phyloP scores from a whole-genome alignment of 2,797 vertebrate genomes.

The Steatocranus sp. region DNA sequence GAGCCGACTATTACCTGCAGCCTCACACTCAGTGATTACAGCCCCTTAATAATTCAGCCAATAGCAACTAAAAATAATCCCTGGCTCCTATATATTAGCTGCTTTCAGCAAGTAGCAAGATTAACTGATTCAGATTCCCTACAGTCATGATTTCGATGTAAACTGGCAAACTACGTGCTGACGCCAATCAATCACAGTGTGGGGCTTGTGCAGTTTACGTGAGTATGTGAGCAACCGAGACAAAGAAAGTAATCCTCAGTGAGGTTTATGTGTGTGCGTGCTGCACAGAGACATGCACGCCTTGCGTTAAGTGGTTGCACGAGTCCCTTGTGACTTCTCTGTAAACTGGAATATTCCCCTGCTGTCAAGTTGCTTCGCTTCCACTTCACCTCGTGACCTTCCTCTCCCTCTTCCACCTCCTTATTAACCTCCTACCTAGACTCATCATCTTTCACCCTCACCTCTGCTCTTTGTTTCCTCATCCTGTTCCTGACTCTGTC shows the following conservation, averaged over 20 bases:
- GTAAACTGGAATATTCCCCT: conserved; percentile 13
- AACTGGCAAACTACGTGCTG: not conserved
- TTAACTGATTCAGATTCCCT: not conserved
- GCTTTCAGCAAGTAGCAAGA: not conserved
- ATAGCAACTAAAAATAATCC: not conserved
- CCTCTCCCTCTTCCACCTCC: not conserved
- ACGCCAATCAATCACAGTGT: not conserved
- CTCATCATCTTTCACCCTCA: conserved; percentile 14
- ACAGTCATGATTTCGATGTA: not conserved
- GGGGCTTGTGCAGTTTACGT: not conserved
- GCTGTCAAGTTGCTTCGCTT: conserved; percentile 37
- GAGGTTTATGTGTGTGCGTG: not conserved
- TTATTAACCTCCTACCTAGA: not conserved
- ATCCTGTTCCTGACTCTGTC: not conserved
- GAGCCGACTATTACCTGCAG: not conserved
- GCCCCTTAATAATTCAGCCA: not conserved
- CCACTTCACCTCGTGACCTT: conserved; percentile 28
- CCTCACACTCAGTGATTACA: not conserved
- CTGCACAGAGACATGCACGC: conserved; percentile 2
- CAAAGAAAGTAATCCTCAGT: conserved; percentile 15
- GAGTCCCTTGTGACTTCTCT: conserved; percentile 30
- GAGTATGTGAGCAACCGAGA: not conserved
- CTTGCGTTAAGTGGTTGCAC: conserved; percentile 31
- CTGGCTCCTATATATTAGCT: not conserved
- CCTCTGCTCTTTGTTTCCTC: not conserved